Evolutionary conservation across 2,113 vertebrate species (phyloP).

Genomic region (Nycticebus coucang): DNA sequence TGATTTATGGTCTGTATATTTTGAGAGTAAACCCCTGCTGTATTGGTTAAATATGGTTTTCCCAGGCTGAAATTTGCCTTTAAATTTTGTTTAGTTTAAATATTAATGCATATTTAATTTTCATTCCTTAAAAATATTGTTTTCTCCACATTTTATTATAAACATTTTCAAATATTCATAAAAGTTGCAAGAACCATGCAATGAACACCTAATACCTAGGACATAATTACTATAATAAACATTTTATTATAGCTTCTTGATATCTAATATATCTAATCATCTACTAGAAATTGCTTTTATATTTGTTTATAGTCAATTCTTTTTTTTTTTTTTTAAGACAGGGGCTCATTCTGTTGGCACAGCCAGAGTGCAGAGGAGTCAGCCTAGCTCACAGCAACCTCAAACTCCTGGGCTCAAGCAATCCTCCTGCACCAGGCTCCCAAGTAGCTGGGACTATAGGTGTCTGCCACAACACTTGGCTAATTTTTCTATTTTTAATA

Average conservation of each 20-base stretch:
- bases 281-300: neutral
- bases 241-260: conserved; percentile 13
- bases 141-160: neutral
- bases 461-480: no score
- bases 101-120: neutral
- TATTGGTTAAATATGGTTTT: neutral
- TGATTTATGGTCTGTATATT: neutral
- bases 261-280: neutral
- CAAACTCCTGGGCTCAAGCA: no score
- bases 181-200: neutral
- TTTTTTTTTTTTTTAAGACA: neutral
- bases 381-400: no score
- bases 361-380: no score
- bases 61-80: neutral
- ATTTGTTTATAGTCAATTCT: neutral
- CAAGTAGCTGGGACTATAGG: no score
- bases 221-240: neutral
- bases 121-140: neutral
- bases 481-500: no score
- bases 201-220: neutral
- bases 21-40: neutral
- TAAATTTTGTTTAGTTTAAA: conserved; percentile 17
- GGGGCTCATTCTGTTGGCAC: no score
- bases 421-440: no score
- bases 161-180: neutral